Base-by-base conservation (phyloP, 2,888 invertebrate genomes). In the Rotaria magnacalcarata region DNA sequence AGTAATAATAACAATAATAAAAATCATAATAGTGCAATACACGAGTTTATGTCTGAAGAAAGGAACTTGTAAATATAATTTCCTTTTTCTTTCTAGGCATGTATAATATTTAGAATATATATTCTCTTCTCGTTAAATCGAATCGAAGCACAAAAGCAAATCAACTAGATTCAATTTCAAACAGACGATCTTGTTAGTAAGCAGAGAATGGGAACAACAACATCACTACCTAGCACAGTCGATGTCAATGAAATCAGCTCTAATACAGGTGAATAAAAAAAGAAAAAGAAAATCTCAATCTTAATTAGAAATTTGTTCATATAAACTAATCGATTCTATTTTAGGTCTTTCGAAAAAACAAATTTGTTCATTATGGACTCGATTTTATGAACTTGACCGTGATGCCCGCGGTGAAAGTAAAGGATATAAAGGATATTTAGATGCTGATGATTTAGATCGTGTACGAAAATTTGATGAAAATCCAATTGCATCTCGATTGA, bases 401-500 rank as follows among this genome's bases (percentile, higher is more conserved):
- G 80, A 80, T n/a, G 80, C 10, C 5, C 43, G 47, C 19, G 80
- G 80, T n/a, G 47, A 47, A 14, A 19, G 0, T 11, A 24, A 24
- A 43, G 67, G 67, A 34, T 67, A 34, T 19, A 80, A 80, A 80
- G 80, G 80, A 7, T 80, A 47, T 80, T 11, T 80, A 14, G 47
- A 43, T 47, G 47, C n/a, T 4, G 80, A 47, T 47, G 80, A 80
- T 80, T n/a, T 80, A 47, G 19, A 7, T 41, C 80, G 80, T 80
- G n/a, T 47, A n/a, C 80, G 34, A 11, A 80, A 80, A 80, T 80
- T 80, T 47, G 16, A 47, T n/a, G 47, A 43, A 80, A 80, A 80
- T 47, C 80, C 80, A 2, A 80, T 80, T 1, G 80, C 80, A 43
- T 4, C 24, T 47, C 80, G 80, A 11, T 47, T 80, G n/a, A 47